A percentile compares a stretch with the other conserved stretches of the same genome.
Evolutionary conservation across 1,140 invertebrate species (phyloP).

Genomic region (Camponotus floridanus): DNA sequence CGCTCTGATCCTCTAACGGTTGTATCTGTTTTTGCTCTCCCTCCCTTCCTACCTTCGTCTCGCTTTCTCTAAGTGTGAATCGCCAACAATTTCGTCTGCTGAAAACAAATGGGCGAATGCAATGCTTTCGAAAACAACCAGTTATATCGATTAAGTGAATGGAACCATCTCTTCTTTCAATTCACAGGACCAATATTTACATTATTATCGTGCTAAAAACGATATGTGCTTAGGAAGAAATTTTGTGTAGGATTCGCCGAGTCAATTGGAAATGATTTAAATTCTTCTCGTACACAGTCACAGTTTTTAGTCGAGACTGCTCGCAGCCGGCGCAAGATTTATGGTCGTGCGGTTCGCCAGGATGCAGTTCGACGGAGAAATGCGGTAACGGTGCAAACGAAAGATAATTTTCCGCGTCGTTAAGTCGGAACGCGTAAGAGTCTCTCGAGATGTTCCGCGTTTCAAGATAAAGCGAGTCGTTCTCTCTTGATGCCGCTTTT

Average conservation of each 20-base stretch:
- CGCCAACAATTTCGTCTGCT: slow-evolving; percentile 1
- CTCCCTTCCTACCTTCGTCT: slow-evolving; percentile 37
- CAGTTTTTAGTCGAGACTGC: slow-evolving; percentile 37
- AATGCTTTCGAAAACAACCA: not conserved
- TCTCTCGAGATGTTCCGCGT: slow-evolving; percentile 46
- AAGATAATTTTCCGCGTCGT: slow-evolving; percentile 54
- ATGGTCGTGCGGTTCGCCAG: slow-evolving; percentile 14
- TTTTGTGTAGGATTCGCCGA: slow-evolving; percentile 12
- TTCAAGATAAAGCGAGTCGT: slow-evolving; percentile 44
- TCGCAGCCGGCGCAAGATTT: slow-evolving; percentile 38
- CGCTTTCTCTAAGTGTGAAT: slow-evolving; percentile 18
- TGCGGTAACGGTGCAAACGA: slow-evolving; percentile 47
- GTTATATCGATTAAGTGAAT: not conserved
- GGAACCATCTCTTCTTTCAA: too few species aligned
- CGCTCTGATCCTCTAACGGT: slow-evolving; percentile 30
- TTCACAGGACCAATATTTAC: too few species aligned
- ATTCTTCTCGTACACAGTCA: slow-evolving; percentile 20
- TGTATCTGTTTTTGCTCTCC: slow-evolving; percentile 20
- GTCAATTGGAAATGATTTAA: slow-evolving; percentile 46
- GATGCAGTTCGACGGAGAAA: slow-evolving; percentile 37
- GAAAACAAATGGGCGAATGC: not conserved
- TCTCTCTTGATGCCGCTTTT: slow-evolving; percentile 26
- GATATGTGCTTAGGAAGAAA: not conserved
- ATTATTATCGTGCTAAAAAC: not conserved
- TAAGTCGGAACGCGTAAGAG: slow-evolving; percentile 27